Conservation (phyloP, 2,113 vertebrate genomes). For the Ictidomys tridecemlineatus region DNA sequence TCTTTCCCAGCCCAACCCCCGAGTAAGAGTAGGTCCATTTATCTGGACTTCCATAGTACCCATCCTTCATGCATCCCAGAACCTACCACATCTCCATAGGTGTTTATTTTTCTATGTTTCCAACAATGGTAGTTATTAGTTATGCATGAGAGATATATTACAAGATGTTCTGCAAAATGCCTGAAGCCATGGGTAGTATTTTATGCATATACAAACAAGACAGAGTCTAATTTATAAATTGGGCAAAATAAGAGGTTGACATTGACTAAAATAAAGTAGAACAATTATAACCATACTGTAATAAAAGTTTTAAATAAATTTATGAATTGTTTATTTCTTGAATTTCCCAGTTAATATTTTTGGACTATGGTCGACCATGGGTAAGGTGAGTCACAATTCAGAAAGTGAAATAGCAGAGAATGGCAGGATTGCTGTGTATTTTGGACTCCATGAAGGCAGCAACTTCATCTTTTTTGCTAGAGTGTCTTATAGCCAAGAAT, state of each 20-base stretch:
- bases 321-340: background rate
- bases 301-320: background rate
- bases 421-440: background rate
- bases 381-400: background rate
- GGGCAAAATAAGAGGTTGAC: too few species aligned
- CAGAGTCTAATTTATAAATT: background rate
- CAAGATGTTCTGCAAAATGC: background rate
- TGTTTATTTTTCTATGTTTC: background rate
- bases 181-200: background rate
- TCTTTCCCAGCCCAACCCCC: background rate
- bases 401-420: background rate
- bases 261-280: background rate
- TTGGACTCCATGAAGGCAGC: background rate
- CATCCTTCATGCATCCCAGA: background rate
- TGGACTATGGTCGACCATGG: background rate
- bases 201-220: background rate
- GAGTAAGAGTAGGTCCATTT: background rate
- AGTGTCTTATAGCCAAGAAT: background rate
- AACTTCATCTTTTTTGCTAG: background rate
- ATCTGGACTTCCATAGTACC: background rate
- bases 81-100: background rate
- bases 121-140: background rate
- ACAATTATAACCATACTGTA: background rate
- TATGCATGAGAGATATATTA: background rate
- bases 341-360: background rate